Evolutionary conservation across 2,797 vertebrate genomes (phyloP).

Genomic region (Gallinago nigripennis): DNA sequence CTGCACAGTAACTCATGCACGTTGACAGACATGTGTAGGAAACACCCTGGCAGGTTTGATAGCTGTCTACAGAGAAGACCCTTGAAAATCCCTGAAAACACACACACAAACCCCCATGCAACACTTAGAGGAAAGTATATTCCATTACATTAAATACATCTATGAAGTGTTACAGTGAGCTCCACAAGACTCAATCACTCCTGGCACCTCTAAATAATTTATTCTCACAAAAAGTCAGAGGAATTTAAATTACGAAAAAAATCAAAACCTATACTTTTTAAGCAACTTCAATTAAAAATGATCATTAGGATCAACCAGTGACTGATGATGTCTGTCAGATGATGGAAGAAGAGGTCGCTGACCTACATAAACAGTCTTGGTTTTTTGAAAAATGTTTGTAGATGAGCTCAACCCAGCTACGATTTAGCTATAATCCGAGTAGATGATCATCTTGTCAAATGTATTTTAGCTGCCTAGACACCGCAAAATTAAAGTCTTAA

Average conservation of each 20-base stretch:
- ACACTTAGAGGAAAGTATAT: neutral
- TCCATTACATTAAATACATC: neutral
- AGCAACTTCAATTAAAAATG: neutral
- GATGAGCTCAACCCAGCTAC: neutral
- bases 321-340: neutral
- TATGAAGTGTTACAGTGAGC: neutral
- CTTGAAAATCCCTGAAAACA: neutral
- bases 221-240: neutral
- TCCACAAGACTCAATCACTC: neutral
- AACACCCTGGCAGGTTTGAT: neutral
- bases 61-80: neutral
- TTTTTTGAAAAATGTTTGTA: neutral
- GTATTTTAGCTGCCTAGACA: neutral
- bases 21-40: neutral
- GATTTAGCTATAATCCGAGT: neutral
- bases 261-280: neutral
- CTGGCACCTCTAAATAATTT: neutral
- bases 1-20: neutral
- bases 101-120: neutral
- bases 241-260: neutral
- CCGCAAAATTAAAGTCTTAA: neutral
- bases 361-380: neutral
- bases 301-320: neutral
- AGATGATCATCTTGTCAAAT: neutral
- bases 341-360: neutral